phyloP scores from a whole-genome alignment of 92 coral and sea anemone genomes.

The Epizoanthus stellaris region DNA sequence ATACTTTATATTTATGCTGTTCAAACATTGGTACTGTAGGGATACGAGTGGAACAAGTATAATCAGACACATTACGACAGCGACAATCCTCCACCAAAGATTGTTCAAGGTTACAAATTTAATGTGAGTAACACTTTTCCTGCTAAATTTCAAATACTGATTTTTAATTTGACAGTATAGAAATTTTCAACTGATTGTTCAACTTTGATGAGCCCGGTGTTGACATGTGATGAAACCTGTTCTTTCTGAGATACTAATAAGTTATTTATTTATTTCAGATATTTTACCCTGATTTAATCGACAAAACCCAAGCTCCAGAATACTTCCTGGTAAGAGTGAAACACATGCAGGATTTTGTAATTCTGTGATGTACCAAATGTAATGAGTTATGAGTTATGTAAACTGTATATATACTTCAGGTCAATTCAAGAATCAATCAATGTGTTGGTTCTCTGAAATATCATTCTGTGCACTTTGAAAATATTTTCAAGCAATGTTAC shows the following conservation, averaged over 20 bases:
- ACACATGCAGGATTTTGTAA: not conserved
- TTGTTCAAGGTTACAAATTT: conserved; percentile 98
- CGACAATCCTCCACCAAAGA: conserved; percentile 98
- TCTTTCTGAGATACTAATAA: not conserved
- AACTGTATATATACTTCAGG: no score
- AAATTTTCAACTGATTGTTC: no score
- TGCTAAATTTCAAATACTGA: not conserved
- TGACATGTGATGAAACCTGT: no score
- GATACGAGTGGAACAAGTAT: conserved; percentile 99
- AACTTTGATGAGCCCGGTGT: no score
- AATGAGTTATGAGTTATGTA: no score
- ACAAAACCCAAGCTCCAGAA: conserved; percentile 93
- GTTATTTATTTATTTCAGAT: conserved; percentile 61
- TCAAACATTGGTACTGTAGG: conserved; percentile 49
- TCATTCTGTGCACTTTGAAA: no score
- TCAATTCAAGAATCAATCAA: no score
- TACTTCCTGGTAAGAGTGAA: conserved; percentile 83
- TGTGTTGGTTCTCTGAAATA: no score
- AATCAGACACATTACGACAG: conserved; percentile 99
- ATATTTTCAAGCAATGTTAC: no score
- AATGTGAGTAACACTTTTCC: conserved; percentile 71
- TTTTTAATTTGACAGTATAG: not conserved
- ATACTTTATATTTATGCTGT: not conserved
- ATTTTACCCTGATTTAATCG: conserved; percentile 94
- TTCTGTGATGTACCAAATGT: not conserved